phyloP scores from a whole-genome alignment of 2,888 invertebrate genomes.

The Villa cingulata region DNA sequence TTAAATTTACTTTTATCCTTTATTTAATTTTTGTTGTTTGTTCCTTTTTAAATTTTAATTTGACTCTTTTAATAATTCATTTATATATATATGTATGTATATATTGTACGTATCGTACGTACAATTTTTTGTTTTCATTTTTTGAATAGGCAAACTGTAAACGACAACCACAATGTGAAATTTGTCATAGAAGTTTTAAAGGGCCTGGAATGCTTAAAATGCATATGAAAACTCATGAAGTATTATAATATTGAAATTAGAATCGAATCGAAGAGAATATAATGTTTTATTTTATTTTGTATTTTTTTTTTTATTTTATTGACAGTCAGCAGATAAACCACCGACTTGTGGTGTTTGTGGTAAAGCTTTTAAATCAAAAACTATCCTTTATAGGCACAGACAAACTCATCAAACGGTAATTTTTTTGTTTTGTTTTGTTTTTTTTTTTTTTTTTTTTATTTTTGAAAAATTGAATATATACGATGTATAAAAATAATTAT shows the following conservation, averaged over 20 bases:
- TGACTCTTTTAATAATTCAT: too few species aligned
- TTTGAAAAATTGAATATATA: too few species aligned
- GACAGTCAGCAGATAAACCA: slow-evolving; percentile 41
- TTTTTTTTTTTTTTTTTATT: too few species aligned
- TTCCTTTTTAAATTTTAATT: background rate
- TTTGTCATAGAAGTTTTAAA: slow-evolving; percentile 48
- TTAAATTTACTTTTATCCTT: background rate
- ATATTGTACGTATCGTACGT: too few species aligned
- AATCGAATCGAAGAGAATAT: too few species aligned
- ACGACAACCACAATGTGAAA: slow-evolving; percentile 47
- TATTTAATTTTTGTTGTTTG: background rate
- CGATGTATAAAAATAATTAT: background rate
- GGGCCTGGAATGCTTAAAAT: slow-evolving; percentile 52
- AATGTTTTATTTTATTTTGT: too few species aligned
- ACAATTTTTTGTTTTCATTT: too few species aligned
- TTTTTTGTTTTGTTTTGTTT: too few species aligned
- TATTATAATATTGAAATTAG: too few species aligned
- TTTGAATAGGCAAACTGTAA: slow-evolving; percentile 48
- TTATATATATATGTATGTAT: too few species aligned
- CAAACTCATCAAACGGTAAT: slow-evolving; percentile 45
- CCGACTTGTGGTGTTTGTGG: slow-evolving; percentile 49
- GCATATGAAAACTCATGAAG: slow-evolving; percentile 51
- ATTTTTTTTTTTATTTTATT: too few species aligned
- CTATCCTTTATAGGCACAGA: slow-evolving; percentile 45
- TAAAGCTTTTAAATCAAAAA: slow-evolving; percentile 45